Conservation (phyloP, 2,888 invertebrate species). For the Uloborus plumipes region DNA sequence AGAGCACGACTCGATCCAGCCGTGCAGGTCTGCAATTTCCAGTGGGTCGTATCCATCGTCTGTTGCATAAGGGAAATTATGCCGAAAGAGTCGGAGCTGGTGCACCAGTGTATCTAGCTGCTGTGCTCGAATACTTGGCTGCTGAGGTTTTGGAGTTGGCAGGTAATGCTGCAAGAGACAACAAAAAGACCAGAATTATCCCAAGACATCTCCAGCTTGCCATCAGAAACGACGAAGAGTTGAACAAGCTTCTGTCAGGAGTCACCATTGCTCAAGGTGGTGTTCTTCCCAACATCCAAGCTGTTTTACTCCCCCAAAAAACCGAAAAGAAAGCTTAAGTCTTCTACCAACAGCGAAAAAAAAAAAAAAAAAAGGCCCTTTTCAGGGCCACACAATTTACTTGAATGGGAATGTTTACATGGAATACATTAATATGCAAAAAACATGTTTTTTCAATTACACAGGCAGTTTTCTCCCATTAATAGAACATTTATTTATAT, state of each 20-base stretch:
- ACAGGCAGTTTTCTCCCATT: too few species aligned
- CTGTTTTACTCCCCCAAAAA: conserved; percentile 82
- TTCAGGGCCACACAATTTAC: too few species aligned
- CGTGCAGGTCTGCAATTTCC: conserved; percentile 67
- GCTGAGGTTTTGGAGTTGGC: conserved; percentile 80
- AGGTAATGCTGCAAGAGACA: conserved; percentile 77
- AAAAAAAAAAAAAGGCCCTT: too few species aligned
- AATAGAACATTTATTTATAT: too few species aligned
- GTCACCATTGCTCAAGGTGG: conserved; percentile 89
- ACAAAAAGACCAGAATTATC: conserved; percentile 81
- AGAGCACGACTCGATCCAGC: conserved; percentile 66
- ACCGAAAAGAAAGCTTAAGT: too few species aligned
- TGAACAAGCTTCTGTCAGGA: conserved; percentile 82
- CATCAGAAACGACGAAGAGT: conserved; percentile 85
- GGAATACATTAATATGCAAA: too few species aligned
- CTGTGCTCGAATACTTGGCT: conserved; percentile 77
- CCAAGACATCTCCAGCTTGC: conserved; percentile 85
- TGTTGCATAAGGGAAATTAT: conserved; percentile 69
- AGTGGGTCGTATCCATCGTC: conserved; percentile 65
- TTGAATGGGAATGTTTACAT: too few species aligned
- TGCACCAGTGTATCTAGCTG: conserved; percentile 71
- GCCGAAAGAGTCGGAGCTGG: conserved; percentile 73
- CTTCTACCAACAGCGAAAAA: too few species aligned
- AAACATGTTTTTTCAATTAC: too few species aligned
- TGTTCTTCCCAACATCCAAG: conserved; percentile 84